Base-by-base conservation (phyloP, 2,113 vertebrate genomes). In the Triplophysa siluroides region DNA sequence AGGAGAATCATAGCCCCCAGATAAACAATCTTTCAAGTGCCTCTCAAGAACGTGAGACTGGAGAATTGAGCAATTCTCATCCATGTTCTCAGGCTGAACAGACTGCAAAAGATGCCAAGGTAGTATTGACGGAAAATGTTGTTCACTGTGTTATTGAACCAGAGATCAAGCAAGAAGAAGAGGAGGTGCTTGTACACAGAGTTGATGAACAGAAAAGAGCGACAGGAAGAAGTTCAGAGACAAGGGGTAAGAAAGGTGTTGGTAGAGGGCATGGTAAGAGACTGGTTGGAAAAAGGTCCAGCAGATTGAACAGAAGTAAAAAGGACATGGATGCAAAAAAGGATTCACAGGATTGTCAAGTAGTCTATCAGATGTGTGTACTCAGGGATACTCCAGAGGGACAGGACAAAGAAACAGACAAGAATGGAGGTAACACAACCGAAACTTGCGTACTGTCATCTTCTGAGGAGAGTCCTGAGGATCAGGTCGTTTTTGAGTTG, bases 141-240 rank as follows among this genome's bases (percentile, higher is more conserved):
- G 87, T 87, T 11, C 87, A 89, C 7, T 86, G 82, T 78, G 83
- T 86, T 33, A 87, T 88, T 5, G 83, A 86, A 56, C 84, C 81
- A 1, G 87, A 87, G 6, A 84, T 92, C 65, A 93, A 93, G 81
- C 88, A 92, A 73, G 92, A 93, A 47, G 89, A 91, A 66, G 89
- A 89, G 71, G 92, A 93, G 84, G 45, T 86, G 2, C 24, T 86
- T 24, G 87, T 92, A 24, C 87, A 88, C 61, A 90, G 60, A 67
- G 86, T 71, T 76, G 87, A 87, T 63, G 77, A 80, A 13, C 80
- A 41, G 38, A 63, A 43, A n/a, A 86, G 69, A 75, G 78, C 26
- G 45, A 50, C 58, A 9, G 33, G 52, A 38, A 54, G 23, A 2
- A 87, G 41, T 38, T 82, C 33, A 68, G n/a, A 38, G 21, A 12